Evolutionary conservation across 2,888 invertebrate genomes (phyloP), one percentile per base, ranked within the genome.

Genomic region (Megaustenia siamemsis): DNA sequence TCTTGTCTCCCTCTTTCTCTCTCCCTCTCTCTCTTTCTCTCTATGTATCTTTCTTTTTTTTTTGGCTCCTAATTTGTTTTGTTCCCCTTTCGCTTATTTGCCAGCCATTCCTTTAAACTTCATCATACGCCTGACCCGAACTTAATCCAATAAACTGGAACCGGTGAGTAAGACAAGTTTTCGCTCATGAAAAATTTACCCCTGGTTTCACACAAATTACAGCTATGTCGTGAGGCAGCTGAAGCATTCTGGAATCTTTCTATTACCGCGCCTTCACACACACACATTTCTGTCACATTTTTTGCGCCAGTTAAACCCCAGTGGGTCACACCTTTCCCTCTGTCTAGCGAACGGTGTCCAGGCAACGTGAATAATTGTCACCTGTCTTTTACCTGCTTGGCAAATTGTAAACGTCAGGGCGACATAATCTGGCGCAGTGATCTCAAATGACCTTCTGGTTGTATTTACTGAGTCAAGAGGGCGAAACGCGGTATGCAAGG

Each of bases 171-270:
- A 21, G 43, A 43, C 40, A 71, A 24, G 53, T 75, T 75, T 75
- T 8, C 32, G 43, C 75, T 32, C 75, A 75, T 75, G 75, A 75
- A 75, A 53, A 75, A 75, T 75, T 45, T 49, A 75, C 12, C 75
- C 75, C 38, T 35, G 45, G 53, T 49, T 75, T 75, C 32, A 49
- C 75, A 75, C 73, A 43, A 8, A 45, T 40, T 43, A 73, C 45
- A 53, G 21, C 5, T 32, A 1, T 2, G 49, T n/a, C 35, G 32
- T n/a, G 32, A 43, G 53, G 53, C 75, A 28, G 32, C n/a, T 75
- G 49, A 75, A n/a, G 43, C 53, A 32, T 32, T 45, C 49, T 43
- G 35, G 24, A 53, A 75, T 32, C 32, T 45, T 40, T 45, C 35
- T 75, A 75, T 75, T 45, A 53, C 53, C 53, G 32, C 32, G n/a